Evolutionary conservation across 2,888 invertebrate genomes (phyloP).

Genomic region (Campoplex capitator): DNA sequence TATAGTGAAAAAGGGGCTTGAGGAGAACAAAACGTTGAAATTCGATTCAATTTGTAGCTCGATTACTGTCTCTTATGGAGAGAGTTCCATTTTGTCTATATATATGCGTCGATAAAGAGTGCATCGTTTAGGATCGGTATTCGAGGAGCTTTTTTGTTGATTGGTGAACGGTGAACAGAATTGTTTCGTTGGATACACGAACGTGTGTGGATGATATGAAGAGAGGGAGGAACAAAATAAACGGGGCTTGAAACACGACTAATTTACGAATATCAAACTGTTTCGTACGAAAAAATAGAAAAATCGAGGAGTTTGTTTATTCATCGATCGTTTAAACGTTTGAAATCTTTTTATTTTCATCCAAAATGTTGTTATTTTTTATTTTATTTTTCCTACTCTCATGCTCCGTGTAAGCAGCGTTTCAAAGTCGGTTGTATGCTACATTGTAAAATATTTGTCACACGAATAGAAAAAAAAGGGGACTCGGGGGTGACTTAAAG

Average conservation of each 20-base stretch:
- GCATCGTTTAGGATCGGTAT: conserved; percentile 3
- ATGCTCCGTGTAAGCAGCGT: neutral
- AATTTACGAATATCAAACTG: too few relatives aligned
- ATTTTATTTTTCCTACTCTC: neutral
- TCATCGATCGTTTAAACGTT: neutral
- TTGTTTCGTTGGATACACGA: neutral
- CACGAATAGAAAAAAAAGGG: neutral
- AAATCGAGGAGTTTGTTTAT: neutral
- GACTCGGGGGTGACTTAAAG: neutral
- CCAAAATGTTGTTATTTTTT: neutral
- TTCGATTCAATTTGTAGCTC: neutral
- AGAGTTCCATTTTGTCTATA: neutral
- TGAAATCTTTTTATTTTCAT: neutral
- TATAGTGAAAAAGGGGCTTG: neutral
- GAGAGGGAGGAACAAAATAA: neutral
- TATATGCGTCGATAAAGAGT: neutral
- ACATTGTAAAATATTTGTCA: neutral
- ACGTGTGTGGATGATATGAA: neutral
- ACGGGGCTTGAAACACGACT: neutral
- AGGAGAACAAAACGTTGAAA: neutral
- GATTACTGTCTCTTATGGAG: neutral
- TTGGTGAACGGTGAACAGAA: neutral
- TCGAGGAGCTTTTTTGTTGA: neutral
- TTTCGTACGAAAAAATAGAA: too few relatives aligned
- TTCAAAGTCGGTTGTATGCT: neutral